Base-by-base conservation (phyloP, 2,888 invertebrate genomes). In the Salticus scenicus region DNA sequence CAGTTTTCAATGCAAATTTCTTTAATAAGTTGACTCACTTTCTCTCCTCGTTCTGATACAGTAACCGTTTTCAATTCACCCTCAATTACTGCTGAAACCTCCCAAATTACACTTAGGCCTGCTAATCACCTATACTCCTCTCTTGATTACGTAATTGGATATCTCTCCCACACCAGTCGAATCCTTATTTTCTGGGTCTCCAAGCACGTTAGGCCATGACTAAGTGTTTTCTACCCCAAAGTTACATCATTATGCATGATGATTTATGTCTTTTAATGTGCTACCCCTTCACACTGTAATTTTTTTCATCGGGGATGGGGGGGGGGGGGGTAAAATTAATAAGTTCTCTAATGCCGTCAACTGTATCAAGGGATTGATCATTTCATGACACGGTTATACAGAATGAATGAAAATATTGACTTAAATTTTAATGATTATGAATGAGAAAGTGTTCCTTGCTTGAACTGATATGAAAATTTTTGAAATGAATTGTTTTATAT, bases 221-320 rank as follows among this genome's bases (percentile, higher is more conserved):
- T 83, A 83, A 83, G 76, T 47, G 76, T 66, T 31, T 20, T 42
- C 37, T 67, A 47, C 83, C 76, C 42, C 24, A 1, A 14, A 7
- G 37, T n/a, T 37, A 64, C 33, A 82, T 71, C 70, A 82, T 82
- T 76, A 77, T 73, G 69, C 51, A 42, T 27, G 83, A 77, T 83
- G 83, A 83, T 83, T 77, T 73, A 83, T 83, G 67, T 17, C 72
- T 73, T 77, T 69, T 73, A 83, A 78, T 78, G 83, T 67, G 28
- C 51, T 28, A 33, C 30, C 30, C 30, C 31, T 27, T 33, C 42
- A 33, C 30, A 66, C 77, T 83, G 24, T 47, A 31, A 51, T 74
- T 57, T 37, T 64, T 41, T 20, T n/a, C n/a, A n/a, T n/a, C n/a
- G n/a, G n/a, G n/a, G n/a, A n/a, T n/a, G n/a, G n/a, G n/a, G n/a